Conservation (phyloP, 2,113 vertebrate genomes). For the Alethe diademata region DNA sequence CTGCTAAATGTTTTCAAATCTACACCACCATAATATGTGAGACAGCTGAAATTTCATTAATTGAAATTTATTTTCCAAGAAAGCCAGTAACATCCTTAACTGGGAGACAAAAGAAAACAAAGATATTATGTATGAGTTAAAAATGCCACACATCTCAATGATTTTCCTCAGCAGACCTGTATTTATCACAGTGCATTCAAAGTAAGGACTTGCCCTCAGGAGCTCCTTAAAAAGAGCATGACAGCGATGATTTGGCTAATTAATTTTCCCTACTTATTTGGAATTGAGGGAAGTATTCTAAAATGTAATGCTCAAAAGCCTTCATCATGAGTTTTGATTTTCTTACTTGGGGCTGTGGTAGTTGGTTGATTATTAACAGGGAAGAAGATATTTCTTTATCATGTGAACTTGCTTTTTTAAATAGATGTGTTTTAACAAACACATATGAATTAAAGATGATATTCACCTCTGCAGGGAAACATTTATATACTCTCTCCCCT, state of each 20-base stretch:
- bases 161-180: not conserved
- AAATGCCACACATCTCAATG: not conserved
- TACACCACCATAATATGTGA: not conserved
- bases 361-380: not conserved
- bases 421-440: not conserved
- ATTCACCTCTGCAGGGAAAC: not conserved
- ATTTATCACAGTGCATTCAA: not conserved
- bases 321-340: not conserved
- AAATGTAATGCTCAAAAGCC: not conserved
- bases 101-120: constrained; percentile 36
- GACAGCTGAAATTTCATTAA: constrained; percentile 57
- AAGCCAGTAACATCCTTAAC: not conserved
- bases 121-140: constrained; percentile 33
- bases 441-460: not conserved
- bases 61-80: constrained; percentile 53
- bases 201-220: not conserved
- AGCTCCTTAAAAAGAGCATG: not conserved
- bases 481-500: not conserved
- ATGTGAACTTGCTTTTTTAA: not conserved
- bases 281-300: not conserved
- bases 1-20: constrained; percentile 51
- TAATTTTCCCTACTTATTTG: not conserved
- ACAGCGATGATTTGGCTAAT: constrained; percentile 11
- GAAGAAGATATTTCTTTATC: not conserved
- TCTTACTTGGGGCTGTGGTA: not conserved